These are phyloP conservation scores for Dendrolimus kikuchii DNA, from an alignment of 1,140 invertebrate genomes.

Conservation along the genomic window DNA sequence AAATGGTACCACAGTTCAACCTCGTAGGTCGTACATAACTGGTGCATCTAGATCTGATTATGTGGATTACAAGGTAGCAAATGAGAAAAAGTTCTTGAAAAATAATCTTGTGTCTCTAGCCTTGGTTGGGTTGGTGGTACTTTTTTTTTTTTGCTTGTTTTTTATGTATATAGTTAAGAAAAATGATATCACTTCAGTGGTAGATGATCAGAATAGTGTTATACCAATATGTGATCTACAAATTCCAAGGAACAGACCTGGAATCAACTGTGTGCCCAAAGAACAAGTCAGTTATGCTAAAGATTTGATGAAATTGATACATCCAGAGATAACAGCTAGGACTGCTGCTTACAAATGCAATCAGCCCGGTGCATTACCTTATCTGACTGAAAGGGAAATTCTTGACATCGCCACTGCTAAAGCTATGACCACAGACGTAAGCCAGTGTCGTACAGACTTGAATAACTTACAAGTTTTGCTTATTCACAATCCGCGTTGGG, in stretches of 20 bases:
- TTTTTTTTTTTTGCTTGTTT: constrained; percentile 78
- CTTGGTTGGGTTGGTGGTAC: constrained; percentile 73
- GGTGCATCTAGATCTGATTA: constrained; percentile 53
- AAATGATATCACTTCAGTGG: constrained; percentile 62
- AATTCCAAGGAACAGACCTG: constrained; percentile 60
- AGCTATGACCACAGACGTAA: constrained; percentile 38
- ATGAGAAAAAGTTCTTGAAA: constrained; percentile 69
- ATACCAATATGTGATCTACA: constrained; percentile 73
- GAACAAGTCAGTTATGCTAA: constrained; percentile 74
- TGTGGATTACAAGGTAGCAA: constrained; percentile 63
- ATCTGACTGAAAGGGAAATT: constrained; percentile 74
- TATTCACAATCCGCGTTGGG: constrained; percentile 81
- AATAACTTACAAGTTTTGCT: constrained; percentile 79
- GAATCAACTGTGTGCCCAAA: constrained; percentile 75
- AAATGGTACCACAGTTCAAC: constrained; percentile 50
- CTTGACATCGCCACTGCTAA: constrained; percentile 58
- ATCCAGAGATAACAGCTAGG: constrained; percentile 72
- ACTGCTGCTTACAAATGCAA: constrained; percentile 75
- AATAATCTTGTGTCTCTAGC: constrained; percentile 78
- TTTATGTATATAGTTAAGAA: constrained; percentile 78
- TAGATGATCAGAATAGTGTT: constrained; percentile 67
- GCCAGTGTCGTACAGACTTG: constrained; percentile 73
- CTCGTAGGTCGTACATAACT: constrained; percentile 50
- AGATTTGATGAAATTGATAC: constrained; percentile 74
- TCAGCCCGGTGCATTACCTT: constrained; percentile 56